A percentile compares a stretch with the other conserved stretches of the same genome.
phyloP scores from a whole-genome alignment of 2,113 vertebrate genomes.

The Protobothrops flavoviridis region DNA sequence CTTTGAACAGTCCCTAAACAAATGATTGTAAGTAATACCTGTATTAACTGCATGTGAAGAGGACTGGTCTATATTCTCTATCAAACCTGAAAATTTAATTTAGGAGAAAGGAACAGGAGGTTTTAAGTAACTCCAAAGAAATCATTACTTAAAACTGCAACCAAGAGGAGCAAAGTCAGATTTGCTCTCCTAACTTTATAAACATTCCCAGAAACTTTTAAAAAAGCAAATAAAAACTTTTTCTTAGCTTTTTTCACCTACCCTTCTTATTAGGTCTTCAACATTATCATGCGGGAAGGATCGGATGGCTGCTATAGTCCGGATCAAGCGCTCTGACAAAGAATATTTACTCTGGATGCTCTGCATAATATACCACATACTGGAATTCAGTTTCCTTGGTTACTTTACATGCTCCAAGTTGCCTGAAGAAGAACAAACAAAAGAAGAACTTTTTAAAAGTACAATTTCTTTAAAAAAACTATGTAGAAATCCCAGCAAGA shows the following conservation, averaged over 20 bases:
- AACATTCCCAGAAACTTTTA: not conserved
- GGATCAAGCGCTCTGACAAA: slow-evolving; percentile 91
- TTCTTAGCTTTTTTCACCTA: slow-evolving; percentile 47
- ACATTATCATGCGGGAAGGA: slow-evolving; percentile 95
- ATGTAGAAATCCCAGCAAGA: not conserved
- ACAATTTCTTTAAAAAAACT: not conserved
- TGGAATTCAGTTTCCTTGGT: slow-evolving; percentile 55
- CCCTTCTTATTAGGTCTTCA: slow-evolving; percentile 93
- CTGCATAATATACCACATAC: slow-evolving; percentile 92
- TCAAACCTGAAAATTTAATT: not conserved
- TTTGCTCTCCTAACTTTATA: not conserved
- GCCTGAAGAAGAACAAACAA: slow-evolving; percentile 40
- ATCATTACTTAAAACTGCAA: not conserved
- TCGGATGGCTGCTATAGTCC: slow-evolving; percentile 94
- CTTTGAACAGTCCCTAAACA: not conserved
- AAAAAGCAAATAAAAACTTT: not conserved
- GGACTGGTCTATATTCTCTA: not conserved
- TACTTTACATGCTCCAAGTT: slow-evolving; percentile 63
- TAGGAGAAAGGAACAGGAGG: not conserved
- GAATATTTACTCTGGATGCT: slow-evolving; percentile 97
- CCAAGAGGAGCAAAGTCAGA: not conserved
- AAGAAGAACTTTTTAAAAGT: not conserved
- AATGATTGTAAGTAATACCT: not conserved
- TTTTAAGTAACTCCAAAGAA: not conserved
- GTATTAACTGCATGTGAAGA: not conserved